Percentiles rank a stretch among this genome's conserved stretches.
Conservation (phyloP, 2,797 vertebrate genomes). For the Sitta carolinensis region DNA sequence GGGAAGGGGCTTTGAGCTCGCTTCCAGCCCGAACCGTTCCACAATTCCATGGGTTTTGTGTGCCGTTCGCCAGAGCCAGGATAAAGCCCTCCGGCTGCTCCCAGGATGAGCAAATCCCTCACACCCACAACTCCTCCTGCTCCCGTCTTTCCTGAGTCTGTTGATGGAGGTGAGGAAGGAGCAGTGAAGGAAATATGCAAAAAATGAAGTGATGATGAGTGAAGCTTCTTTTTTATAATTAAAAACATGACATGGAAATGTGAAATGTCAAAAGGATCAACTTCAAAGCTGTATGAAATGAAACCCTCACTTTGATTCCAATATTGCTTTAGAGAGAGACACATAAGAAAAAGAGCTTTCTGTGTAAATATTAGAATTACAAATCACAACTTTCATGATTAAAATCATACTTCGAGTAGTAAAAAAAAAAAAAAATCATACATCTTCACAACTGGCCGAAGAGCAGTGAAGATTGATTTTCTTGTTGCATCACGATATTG, state of each 20-base stretch:
- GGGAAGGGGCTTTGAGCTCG: background rate
- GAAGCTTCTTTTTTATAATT: conserved; percentile 15
- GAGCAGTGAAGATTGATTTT: background rate
- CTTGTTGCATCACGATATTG: accelerated
- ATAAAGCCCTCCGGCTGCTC: accelerated
- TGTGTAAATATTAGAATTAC: conserved; percentile 65
- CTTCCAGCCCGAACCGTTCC: background rate
- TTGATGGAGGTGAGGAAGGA: background rate
- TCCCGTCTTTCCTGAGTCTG: background rate
- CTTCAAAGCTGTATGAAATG: conserved; percentile 57
- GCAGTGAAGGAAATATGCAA: background rate
- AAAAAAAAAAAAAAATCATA: background rate
- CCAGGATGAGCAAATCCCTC: accelerated
- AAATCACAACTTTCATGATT: conserved; percentile 49
- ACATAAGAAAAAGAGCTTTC: conserved; percentile 7
- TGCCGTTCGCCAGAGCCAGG: accelerated
- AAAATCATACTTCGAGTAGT: background rate
- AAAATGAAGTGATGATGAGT: background rate
- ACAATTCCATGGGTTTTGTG: accelerated
- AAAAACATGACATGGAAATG: conserved; percentile 9
- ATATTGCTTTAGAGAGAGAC: conserved; percentile 20
- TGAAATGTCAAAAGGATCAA: conserved; percentile 60
- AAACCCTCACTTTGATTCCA: conserved; percentile 44
- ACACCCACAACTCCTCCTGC: background rate
- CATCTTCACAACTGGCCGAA: background rate